Conservation (phyloP, 2,888 invertebrate species). For the Eudemis profundana region DNA sequence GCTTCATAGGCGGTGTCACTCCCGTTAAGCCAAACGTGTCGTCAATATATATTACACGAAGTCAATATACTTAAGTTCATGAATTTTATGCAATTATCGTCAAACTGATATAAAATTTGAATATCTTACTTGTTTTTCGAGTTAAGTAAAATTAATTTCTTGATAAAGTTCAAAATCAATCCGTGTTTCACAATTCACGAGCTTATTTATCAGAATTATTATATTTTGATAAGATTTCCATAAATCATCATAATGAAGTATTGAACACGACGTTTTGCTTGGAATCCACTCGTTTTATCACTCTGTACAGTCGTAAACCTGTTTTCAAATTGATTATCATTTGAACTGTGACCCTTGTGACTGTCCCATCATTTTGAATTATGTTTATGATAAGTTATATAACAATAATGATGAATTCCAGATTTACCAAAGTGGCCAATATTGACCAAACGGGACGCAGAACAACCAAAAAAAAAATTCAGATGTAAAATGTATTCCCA, state of each 20-base stretch:
- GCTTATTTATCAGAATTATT: slow-evolving; percentile 20
- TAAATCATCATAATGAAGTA: slow-evolving; percentile 50
- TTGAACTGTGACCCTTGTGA: slow-evolving; percentile 59
- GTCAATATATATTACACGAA: no score
- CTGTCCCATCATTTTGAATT: slow-evolving; percentile 43
- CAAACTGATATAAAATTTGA: no score
- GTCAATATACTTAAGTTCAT: no score
- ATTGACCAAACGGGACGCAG: background rate
- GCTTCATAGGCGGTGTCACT: no score
- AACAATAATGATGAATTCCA: slow-evolving; percentile 30
- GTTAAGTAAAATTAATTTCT: background rate
- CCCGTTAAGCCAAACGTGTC: no score
- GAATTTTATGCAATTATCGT: no score
- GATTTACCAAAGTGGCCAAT: background rate
- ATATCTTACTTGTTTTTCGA: background rate
- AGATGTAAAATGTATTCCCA: background rate
- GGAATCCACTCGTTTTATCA: slow-evolving; percentile 56
- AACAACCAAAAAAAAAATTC: no score
- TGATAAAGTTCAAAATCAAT: slow-evolving; percentile 13
- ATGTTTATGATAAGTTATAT: slow-evolving; percentile 33
- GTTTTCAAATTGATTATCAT: slow-evolving; percentile 62
- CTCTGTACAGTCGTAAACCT: slow-evolving; percentile 56
- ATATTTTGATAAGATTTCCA: slow-evolving; percentile 43
- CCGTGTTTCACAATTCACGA: background rate
- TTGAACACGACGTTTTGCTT: slow-evolving; percentile 44